Conservation (phyloP, 2,888 invertebrate genomes). For the Diadegma fenestrale region DNA sequence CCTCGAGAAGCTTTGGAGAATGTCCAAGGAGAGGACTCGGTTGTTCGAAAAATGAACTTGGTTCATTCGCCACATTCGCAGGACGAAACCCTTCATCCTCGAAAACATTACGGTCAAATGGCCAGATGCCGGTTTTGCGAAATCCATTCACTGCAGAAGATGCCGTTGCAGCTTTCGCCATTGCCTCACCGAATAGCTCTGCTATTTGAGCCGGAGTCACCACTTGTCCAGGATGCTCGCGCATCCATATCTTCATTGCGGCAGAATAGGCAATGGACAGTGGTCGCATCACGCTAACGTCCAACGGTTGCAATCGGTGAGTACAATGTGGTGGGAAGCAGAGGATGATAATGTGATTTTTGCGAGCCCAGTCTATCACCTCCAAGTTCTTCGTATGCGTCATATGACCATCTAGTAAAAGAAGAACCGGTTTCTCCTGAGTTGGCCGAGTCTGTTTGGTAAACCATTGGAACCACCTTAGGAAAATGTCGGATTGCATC, state of each 20-base stretch:
- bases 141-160: slow-evolving; percentile 75
- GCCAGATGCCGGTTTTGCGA: slow-evolving; percentile 74
- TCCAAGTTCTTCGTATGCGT: slow-evolving; percentile 79
- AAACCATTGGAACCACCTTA: background rate
- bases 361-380: slow-evolving; percentile 73
- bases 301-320: slow-evolving; percentile 75
- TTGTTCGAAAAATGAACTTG: background rate
- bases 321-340: slow-evolving; percentile 78
- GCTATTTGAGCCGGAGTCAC: slow-evolving; percentile 74
- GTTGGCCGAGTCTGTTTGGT: slow-evolving; percentile 63
- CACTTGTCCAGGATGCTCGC: slow-evolving; percentile 72
- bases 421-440: slow-evolving; percentile 75
- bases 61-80: slow-evolving; percentile 21
- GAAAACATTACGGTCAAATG: slow-evolving; percentile 73
- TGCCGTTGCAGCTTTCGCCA: slow-evolving; percentile 73
- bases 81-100: slow-evolving; percentile 71
- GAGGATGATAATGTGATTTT: slow-evolving; percentile 76
- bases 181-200: slow-evolving; percentile 75
- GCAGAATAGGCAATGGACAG: slow-evolving; percentile 73
- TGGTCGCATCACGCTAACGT: slow-evolving; percentile 74
- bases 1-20: background rate
- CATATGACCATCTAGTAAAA: slow-evolving; percentile 80
- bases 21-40: background rate
- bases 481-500: background rate
- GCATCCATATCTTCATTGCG: slow-evolving; percentile 73